Evolutionary conservation across 1,140 invertebrate species (phyloP).

Genomic region (Cydia fagiglandana): DNA sequence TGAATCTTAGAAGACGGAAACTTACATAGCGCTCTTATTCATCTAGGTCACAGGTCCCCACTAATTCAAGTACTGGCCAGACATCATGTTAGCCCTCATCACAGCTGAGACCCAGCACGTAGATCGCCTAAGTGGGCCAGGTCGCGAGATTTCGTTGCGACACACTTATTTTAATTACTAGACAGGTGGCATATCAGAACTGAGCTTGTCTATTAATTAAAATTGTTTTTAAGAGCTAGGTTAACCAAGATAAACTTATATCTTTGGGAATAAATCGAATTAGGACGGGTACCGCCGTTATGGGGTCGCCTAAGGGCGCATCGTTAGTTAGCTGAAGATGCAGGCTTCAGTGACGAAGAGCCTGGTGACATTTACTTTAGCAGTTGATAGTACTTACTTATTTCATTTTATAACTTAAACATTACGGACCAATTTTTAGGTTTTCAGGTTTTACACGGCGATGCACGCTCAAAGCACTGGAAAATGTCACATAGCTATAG

Average conservation of each 20-base stretch:
- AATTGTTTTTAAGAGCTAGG: not conserved
- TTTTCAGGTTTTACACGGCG: no score
- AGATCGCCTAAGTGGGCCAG: constrained; percentile 1
- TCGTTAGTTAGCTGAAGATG: no score
- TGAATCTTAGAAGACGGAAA: not conserved
- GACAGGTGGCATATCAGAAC: not conserved
- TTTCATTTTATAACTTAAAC: no score
- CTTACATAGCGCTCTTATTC: not conserved
- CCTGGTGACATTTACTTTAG: no score
- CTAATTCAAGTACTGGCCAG: not conserved
- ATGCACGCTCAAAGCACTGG: no score
- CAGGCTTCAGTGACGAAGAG: no score
- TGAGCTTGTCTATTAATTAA: not conserved
- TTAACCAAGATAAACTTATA: not conserved
- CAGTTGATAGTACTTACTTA: no score
- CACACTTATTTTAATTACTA: constrained; percentile 16
- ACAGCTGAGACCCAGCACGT: constrained; percentile 17
- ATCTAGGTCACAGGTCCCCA: not conserved
- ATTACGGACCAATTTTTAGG: no score
- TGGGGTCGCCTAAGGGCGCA: no score
- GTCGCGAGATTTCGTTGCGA: constrained; percentile 16
- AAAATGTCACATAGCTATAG: no score
- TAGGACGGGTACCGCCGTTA: no score
- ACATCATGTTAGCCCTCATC: constrained; percentile 5
- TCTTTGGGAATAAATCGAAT: no score